A percentile compares a stretch with the other conserved stretches of the same genome.
Conservation (phyloP, 2,113 vertebrate species). For the Chionomys nivalis region DNA sequence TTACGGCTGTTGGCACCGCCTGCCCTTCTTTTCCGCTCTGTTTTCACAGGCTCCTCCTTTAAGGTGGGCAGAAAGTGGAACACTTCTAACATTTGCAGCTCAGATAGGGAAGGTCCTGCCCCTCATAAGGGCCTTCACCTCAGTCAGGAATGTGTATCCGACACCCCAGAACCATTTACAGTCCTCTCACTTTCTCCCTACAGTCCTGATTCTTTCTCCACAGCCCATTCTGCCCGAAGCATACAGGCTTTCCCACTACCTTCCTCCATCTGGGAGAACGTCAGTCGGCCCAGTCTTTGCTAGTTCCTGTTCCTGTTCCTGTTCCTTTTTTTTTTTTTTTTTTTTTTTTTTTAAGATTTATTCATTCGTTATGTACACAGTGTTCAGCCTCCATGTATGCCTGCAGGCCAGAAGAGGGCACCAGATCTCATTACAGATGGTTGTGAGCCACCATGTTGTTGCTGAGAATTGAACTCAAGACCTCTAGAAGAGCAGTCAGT, state of each 20-base stretch:
- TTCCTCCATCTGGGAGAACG: not conserved
- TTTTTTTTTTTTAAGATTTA: too few relatives aligned
- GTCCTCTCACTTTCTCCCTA: not conserved
- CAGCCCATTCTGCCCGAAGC: not conserved
- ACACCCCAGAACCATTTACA: fast-evolving
- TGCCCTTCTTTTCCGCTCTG: not conserved
- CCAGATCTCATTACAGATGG: too few relatives aligned
- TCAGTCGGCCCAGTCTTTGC: not conserved
- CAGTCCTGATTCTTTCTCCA: fast-evolving
- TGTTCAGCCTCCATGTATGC: too few relatives aligned
- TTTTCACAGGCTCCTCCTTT: not conserved
- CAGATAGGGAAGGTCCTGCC: not conserved
- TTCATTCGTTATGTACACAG: too few relatives aligned
- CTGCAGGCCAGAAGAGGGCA: too few relatives aligned
- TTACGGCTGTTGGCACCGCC: not conserved
- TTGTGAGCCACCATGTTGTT: too few relatives aligned
- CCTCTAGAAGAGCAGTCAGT: too few relatives aligned
- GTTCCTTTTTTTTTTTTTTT: too few relatives aligned
- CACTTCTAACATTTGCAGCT: not conserved
- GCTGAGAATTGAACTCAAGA: too few relatives aligned
- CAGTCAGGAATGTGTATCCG: not conserved
- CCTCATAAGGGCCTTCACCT: not conserved
- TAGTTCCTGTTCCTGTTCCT: too few relatives aligned
- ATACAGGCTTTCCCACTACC: not conserved
- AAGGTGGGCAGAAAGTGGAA: not conserved